Evolutionary conservation across 2,113 vertebrate species (phyloP).

Genomic region (Microcebus griseorufus): DNA sequence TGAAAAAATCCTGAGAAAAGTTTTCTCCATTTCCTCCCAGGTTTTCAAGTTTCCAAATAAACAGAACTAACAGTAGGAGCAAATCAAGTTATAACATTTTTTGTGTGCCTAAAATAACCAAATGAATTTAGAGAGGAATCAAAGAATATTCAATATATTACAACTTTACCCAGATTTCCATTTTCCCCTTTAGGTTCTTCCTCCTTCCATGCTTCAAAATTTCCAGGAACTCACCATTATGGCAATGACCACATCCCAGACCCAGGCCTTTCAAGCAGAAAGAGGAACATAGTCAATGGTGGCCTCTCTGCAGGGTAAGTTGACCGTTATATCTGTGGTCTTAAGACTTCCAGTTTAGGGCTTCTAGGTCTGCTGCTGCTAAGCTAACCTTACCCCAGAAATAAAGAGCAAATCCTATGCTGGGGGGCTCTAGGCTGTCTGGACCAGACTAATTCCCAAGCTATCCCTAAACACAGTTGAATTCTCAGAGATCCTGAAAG

Average conservation of each 20-base stretch:
- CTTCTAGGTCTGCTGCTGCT: background rate
- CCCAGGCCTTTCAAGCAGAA: background rate
- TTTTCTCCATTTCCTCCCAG: background rate
- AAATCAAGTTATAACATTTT: conserved; percentile 45
- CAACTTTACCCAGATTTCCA: background rate
- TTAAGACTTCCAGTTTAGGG: background rate
- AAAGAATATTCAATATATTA: background rate
- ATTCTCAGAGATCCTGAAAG: background rate
- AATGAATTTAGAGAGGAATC: background rate
- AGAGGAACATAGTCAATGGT: background rate
- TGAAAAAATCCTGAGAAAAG: conserved; percentile 8
- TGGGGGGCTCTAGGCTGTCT: background rate
- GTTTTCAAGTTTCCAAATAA: conserved; percentile 39
- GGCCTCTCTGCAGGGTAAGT: background rate
- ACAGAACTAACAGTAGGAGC: background rate
- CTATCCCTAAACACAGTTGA: background rate
- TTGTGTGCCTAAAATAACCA: conserved; percentile 14
- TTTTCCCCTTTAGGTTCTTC: background rate
- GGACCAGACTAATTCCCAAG: background rate
- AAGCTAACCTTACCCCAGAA: background rate
- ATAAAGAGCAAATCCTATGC: background rate
- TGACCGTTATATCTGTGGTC: background rate
- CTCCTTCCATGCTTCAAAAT: background rate
- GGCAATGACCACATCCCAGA: background rate
- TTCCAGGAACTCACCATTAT: background rate